Evolutionary conservation across 2,888 invertebrate genomes (phyloP).

Genomic region (Argyresthia albistria): DNA sequence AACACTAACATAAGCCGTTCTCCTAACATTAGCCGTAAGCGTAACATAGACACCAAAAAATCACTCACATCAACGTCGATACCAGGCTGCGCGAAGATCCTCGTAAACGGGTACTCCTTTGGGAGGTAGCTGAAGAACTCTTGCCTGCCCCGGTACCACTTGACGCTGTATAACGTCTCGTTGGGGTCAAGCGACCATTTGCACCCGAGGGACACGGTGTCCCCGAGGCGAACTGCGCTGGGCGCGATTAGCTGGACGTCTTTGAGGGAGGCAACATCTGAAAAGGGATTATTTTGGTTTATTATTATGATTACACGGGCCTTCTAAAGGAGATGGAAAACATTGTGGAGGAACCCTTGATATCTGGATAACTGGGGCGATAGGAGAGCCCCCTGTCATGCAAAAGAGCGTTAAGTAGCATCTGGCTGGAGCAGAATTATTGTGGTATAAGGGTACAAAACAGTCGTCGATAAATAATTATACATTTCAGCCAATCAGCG

Average conservation of each 20-base stretch:
- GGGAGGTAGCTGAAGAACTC: constrained; percentile 87
- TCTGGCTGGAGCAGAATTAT: no score
- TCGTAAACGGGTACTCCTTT: constrained; percentile 82
- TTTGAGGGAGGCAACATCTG: constrained; percentile 73
- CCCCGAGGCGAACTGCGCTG: constrained; percentile 78
- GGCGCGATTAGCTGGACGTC: constrained; percentile 81
- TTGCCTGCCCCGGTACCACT: constrained; percentile 84
- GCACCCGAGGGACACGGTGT: constrained; percentile 81
- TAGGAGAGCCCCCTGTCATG: no score
- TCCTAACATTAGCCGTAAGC: no score
- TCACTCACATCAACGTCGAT: constrained; percentile 83
- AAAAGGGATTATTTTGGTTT: constrained; percentile 16
- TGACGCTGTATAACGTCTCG: constrained; percentile 83
- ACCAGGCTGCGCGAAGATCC: constrained; percentile 80
- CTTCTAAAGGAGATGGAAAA: no score
- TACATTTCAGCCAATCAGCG: not conserved
- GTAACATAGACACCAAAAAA: not conserved
- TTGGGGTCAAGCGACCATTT: constrained; percentile 79
- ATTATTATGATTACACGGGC: no score
- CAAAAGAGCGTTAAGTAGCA: no score
- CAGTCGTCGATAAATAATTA: no score
- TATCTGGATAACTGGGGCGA: no score
- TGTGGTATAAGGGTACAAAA: no score
- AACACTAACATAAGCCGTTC: no score
- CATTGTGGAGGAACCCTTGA: no score